These are phyloP conservation scores for Desoria tigrina DNA, from an alignment of 2,888 invertebrate genomes.

Conservation along the genomic window DNA sequence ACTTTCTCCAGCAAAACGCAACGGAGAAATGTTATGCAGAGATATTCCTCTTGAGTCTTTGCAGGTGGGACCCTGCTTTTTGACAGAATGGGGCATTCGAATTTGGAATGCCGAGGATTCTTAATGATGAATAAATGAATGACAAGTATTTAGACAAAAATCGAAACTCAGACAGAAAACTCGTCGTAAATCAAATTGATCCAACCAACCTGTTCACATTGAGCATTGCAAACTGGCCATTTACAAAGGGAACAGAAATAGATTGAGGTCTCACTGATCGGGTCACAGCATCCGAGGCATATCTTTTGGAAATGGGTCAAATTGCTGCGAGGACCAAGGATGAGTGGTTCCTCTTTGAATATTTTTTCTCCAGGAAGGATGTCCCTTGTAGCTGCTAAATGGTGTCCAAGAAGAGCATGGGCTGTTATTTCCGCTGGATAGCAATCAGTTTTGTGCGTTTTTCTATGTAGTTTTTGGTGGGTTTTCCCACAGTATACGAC, in stretches of 20 bases:
- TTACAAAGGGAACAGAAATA: constrained; percentile 58
- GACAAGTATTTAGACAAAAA: too few species aligned
- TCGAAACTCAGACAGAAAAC: too few species aligned
- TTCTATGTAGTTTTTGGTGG: constrained; percentile 68
- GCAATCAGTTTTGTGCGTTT: constrained; percentile 67
- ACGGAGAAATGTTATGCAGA: constrained; percentile 68
- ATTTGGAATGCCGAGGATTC: constrained; percentile 60
- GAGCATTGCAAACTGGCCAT: constrained; percentile 69
- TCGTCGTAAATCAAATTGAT: too few species aligned
- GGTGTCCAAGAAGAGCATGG: constrained; percentile 65
- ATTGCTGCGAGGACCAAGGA: constrained; percentile 65
- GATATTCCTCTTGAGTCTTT: constrained; percentile 62
- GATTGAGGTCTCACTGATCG: constrained; percentile 42
- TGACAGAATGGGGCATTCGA: constrained; percentile 57
- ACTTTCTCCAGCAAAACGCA: constrained; percentile 64
- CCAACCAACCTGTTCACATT: constrained; percentile 60
- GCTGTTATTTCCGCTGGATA: constrained; percentile 62
- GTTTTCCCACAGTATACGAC: constrained; percentile 70
- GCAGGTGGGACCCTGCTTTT: constrained; percentile 25
- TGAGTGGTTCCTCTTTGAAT: constrained; percentile 70
- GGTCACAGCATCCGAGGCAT: constrained; percentile 74
- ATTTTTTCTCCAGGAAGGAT: constrained; percentile 72
- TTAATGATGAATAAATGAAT: constrained; percentile 7
- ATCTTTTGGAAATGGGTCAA: constrained; percentile 56
- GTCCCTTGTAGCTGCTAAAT: constrained; percentile 69